These are phyloP conservation scores for Myodes glareolus DNA, from an alignment of 2,113 vertebrate genomes.

Conservation along the genomic window DNA sequence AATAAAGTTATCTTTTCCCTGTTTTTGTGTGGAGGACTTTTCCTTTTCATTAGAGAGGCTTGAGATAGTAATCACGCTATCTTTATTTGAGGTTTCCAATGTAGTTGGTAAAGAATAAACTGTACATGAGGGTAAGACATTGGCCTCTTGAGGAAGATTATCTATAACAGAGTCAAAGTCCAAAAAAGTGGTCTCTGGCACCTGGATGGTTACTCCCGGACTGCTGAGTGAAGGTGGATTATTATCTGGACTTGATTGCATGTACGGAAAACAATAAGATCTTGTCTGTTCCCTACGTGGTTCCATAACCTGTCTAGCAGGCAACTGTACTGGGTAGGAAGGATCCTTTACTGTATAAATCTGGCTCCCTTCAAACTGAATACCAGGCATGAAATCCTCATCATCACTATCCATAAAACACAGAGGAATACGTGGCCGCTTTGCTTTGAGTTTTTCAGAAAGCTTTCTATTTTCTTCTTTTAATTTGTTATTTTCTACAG, in stretches of 20 bases:
- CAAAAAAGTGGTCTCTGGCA: neutral
- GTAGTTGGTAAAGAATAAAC: neutral
- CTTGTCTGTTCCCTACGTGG: neutral
- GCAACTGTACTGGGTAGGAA: accelerated
- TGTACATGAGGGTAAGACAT: neutral
- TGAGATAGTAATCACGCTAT: neutral
- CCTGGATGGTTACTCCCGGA: neutral
- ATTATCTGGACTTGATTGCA: neutral
- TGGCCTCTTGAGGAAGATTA: neutral
- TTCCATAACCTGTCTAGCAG: neutral
- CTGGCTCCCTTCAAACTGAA: neutral
- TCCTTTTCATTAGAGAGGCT: neutral
- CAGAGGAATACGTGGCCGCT: neutral
- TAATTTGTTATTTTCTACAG: conserved; percentile 53
- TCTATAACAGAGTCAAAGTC: neutral
- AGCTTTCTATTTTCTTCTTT: conserved; percentile 60
- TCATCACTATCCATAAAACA: neutral
- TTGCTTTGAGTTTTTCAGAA: neutral
- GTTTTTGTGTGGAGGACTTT: neutral
- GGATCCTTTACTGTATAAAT: neutral
- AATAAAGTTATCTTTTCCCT: accelerated
- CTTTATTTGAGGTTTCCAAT: accelerated
- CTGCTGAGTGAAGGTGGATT: too few relatives aligned
- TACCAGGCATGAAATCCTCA: neutral
- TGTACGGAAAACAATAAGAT: neutral